Conservation (phyloP, 2,113 vertebrate genomes). For the Lamprologus speciosus region DNA sequence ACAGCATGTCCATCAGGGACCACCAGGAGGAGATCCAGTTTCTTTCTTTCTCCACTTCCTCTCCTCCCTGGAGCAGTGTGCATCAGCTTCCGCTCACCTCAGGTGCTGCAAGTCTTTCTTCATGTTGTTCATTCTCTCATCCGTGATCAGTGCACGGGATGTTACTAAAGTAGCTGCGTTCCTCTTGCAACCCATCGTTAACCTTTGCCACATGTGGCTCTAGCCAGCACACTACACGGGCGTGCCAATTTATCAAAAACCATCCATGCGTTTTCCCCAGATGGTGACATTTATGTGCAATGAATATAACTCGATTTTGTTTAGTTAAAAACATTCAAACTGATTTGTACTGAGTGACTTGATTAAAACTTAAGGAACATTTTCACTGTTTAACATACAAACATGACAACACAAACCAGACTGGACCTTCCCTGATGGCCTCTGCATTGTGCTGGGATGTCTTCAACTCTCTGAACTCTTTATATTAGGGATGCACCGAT, state of each 20-base stretch:
- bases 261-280: neutral
- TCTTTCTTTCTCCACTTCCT: neutral
- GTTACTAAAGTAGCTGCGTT: neutral
- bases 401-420: neutral
- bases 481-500: neutral
- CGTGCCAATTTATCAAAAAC: neutral
- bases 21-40: neutral
- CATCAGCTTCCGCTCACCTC: neutral
- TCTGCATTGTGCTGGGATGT: neutral
- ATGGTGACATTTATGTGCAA: neutral
- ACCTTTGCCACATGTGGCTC: neutral
- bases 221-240: neutral
- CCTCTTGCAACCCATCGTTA: neutral
- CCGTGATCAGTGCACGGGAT: neutral
- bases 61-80: neutral
- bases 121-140: neutral
- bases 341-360: neutral
- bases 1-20: neutral
- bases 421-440: neutral
- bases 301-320: neutral
- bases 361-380: neutral
- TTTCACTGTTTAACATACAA: neutral
- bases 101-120: neutral
- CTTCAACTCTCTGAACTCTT: neutral
- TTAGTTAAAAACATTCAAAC: neutral